These are phyloP conservation scores for Drosophila ezoana DNA, from an alignment of 2,888 invertebrate species.

Conservation along the genomic window DNA sequence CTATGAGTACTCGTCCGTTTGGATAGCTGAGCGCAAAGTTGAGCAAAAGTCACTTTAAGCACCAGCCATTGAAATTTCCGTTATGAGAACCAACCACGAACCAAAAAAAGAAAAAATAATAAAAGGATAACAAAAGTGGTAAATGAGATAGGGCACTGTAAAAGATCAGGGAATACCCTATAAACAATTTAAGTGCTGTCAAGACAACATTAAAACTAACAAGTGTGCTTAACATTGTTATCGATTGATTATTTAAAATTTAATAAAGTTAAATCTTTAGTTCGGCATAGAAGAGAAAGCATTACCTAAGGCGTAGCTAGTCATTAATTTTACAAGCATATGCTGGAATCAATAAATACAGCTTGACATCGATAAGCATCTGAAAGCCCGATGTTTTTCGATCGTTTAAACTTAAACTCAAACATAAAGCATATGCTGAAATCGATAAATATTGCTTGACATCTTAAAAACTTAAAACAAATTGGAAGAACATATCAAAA, in stretches of 20 bases:
- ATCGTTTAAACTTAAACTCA: too few relatives aligned
- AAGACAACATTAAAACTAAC: neutral
- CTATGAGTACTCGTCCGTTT: conserved; percentile 61
- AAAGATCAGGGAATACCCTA: conserved; percentile 34
- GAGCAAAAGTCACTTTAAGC: conserved; percentile 79
- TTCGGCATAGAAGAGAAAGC: too few relatives aligned
- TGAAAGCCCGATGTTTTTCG: too few relatives aligned
- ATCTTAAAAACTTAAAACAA: too few relatives aligned
- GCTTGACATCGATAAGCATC: too few relatives aligned
- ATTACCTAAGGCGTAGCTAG: too few relatives aligned
- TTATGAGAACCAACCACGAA: conserved; percentile 54
- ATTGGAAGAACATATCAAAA: too few relatives aligned
- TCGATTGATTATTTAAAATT: neutral
- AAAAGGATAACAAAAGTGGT: conserved; percentile 32
- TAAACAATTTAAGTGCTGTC: neutral
- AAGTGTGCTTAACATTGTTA: neutral
- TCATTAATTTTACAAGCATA: too few relatives aligned
- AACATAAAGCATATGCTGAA: too few relatives aligned
- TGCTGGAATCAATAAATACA: too few relatives aligned
- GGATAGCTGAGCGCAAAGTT: conserved; percentile 68
- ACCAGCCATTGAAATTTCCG: conserved; percentile 77
- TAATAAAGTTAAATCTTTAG: too few relatives aligned
- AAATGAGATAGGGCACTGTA: conserved; percentile 6
- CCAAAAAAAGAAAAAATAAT: conserved; percentile 14
- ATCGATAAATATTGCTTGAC: too few relatives aligned